phyloP scores from a whole-genome alignment of 2,888 invertebrate genomes.

The Ochlodes sylvanus region DNA sequence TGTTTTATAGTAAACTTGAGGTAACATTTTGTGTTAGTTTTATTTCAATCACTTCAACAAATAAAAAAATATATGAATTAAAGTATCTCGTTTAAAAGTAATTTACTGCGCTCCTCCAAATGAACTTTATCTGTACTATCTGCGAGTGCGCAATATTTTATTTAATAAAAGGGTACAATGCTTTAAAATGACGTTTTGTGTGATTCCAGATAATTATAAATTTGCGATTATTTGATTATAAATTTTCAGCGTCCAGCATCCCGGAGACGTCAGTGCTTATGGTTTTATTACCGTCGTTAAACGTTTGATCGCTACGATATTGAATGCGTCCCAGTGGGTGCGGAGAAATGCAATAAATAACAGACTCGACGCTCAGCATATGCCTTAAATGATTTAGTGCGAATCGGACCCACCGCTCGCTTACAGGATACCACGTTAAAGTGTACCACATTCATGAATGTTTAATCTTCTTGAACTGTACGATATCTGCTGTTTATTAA shows the following conservation, averaged over 20 bases:
- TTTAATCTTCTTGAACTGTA: neutral
- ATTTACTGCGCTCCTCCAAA: too few species aligned
- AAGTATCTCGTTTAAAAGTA: too few species aligned
- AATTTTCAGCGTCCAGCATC: conserved; percentile 22
- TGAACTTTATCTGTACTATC: too few species aligned
- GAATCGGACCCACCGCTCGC: conserved; percentile 51
- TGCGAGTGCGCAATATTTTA: too few species aligned
- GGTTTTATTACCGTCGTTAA: conserved; percentile 66
- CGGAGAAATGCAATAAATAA: conserved; percentile 68
- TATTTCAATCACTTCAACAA: too few species aligned
- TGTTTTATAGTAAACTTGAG: too few species aligned
- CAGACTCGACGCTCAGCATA: conserved; percentile 53
- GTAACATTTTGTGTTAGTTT: too few species aligned
- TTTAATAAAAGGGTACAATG: too few species aligned
- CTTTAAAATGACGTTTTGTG: too few species aligned
- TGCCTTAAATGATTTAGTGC: conserved; percentile 62
- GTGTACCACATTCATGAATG: neutral
- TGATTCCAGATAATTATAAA: conserved; percentile 8
- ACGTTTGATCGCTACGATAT: conserved; percentile 61
- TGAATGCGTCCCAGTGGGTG: conserved; percentile 59
- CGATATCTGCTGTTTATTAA: neutral
- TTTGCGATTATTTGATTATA: conserved; percentile 5
- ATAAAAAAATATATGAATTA: too few species aligned
- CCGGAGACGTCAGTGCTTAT: conserved; percentile 39
- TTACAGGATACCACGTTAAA: conserved; percentile 39